Conservation (phyloP, 2,888 invertebrate species). For the Amiota communis region DNA sequence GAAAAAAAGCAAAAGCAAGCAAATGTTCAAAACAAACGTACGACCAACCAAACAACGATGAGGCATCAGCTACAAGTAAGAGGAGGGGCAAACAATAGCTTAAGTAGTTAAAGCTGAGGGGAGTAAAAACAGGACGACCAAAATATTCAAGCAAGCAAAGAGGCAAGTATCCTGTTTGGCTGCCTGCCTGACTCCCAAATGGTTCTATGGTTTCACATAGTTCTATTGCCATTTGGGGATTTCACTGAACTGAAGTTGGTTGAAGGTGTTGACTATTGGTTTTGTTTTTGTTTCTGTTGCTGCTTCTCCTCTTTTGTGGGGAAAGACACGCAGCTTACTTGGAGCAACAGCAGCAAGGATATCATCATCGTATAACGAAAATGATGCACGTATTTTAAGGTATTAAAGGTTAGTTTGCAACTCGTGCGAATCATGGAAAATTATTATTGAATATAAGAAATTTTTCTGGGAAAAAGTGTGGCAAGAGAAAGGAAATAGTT, state of each 20-base stretch:
- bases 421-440: slow-evolving; percentile 11
- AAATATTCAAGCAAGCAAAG: too few species aligned
- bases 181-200: too few species aligned
- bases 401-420: slow-evolving; percentile 21
- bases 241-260: background rate
- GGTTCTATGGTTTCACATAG: too few species aligned
- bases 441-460: background rate
- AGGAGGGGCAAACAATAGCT: too few species aligned
- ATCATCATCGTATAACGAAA: background rate
- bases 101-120: background rate
- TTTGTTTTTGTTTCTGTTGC: background rate
- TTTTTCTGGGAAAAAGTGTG: too few species aligned
- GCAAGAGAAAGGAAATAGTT: too few species aligned
- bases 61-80: too few species aligned
- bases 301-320: background rate
- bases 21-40: too few species aligned
- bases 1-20: background rate
- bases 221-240: too few species aligned
- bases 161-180: too few species aligned
- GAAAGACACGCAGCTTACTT: background rate
- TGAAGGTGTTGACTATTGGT: background rate
- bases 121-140: background rate
- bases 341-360: background rate
- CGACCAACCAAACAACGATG: too few species aligned
- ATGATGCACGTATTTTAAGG: slow-evolving; percentile 1